A percentile compares a stretch with the other conserved stretches of the same genome.
phyloP scores from a whole-genome alignment of 1,140 invertebrate genomes.

The Alviniconcha marisindica region DNA sequence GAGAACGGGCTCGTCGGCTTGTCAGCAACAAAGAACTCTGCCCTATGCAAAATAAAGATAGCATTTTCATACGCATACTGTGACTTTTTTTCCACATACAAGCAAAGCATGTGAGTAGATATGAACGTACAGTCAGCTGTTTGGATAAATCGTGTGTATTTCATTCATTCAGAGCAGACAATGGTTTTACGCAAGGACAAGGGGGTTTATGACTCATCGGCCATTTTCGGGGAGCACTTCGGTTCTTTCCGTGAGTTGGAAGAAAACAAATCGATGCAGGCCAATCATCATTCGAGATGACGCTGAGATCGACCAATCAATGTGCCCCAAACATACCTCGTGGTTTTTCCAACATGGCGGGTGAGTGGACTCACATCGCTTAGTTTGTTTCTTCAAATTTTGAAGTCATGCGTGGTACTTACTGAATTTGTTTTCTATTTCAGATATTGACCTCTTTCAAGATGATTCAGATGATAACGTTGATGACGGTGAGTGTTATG shows the following conservation, averaged over 20 bases:
- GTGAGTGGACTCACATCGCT: constrained; percentile 74
- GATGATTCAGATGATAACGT: constrained; percentile 68
- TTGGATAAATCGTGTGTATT: constrained; percentile 31
- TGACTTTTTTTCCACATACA: too few relatives aligned
- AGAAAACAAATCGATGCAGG: constrained; percentile 53
- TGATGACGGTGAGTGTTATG: constrained; percentile 71
- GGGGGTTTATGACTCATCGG: constrained; percentile 59
- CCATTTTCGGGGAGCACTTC: constrained; percentile 55
- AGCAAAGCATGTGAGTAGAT: neutral
- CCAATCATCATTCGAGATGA: constrained; percentile 62
- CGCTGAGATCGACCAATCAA: constrained; percentile 66
- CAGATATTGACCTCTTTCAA: constrained; percentile 74
- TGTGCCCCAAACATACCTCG: constrained; percentile 65
- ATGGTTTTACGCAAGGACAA: constrained; percentile 43
- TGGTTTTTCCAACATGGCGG: constrained; percentile 76
- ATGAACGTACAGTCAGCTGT: constrained; percentile 9
- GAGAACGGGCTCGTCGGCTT: neutral
- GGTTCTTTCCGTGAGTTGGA: constrained; percentile 55
- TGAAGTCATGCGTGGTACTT: constrained; percentile 62
- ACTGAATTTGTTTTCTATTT: constrained; percentile 63
- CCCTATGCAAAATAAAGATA: constrained; percentile 5
- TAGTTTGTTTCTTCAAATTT: constrained; percentile 68
- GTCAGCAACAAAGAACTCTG: constrained; percentile 28
- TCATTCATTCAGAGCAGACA: constrained; percentile 24
- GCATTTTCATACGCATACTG: neutral